phyloP scores from a whole-genome alignment of 2,113 vertebrate genomes.

The Ascaphus truei region DNA sequence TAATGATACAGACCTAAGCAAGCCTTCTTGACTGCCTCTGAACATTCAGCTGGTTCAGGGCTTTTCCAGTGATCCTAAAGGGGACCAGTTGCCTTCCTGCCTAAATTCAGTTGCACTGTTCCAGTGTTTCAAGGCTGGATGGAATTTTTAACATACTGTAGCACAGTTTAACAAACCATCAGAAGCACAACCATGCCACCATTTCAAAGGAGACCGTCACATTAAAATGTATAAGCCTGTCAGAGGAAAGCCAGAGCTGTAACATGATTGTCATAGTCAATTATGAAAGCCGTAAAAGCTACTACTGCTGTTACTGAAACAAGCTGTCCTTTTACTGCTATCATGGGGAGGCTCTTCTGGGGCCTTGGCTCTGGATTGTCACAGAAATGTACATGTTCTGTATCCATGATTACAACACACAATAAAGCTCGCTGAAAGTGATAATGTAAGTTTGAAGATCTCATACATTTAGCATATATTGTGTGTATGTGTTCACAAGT shows the following conservation, averaged over 20 bases:
- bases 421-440: too few species aligned
- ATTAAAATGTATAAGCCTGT: conserved; percentile 6
- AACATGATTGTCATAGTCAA: neutral
- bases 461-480: too few species aligned
- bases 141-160: too few species aligned
- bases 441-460: too few species aligned
- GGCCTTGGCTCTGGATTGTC: neutral
- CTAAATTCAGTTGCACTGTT: neutral
- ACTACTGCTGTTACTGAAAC: neutral
- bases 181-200: neutral
- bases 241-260: neutral
- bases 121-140: too few species aligned
- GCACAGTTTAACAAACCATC: neutral
- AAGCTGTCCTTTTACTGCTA: neutral
- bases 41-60: neutral
- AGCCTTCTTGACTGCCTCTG: neutral
- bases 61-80: neutral
- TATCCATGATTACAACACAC: neutral
- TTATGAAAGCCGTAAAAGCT: conserved; percentile 3
- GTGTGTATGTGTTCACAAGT: too few species aligned
- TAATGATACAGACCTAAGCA: neutral
- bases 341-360: neutral
- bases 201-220: neutral
- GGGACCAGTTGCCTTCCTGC: neutral
- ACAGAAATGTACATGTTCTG: neutral